Base-by-base conservation (phyloP, 2,797 vertebrate genomes). In the Oryzias sinensis region DNA sequence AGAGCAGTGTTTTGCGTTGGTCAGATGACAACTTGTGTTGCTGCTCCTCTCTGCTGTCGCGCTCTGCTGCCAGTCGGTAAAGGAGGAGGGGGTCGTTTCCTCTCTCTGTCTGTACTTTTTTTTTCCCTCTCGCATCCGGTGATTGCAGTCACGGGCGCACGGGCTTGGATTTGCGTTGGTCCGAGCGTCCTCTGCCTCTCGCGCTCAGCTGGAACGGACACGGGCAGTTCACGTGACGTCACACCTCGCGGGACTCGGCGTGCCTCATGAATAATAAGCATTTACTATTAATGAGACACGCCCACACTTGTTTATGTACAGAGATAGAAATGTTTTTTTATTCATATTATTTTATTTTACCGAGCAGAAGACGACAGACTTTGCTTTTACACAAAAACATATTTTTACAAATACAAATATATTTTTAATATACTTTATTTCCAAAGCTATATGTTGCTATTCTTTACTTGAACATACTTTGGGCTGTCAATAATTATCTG, bases 141-240 rank as follows among this genome's bases (percentile, higher is more conserved):
- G 77, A 64, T 77, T 83, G 68, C 76, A 83, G 84, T 87, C 88
- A 91, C 89, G 83, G 86, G 87, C 81, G 72, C 84, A 86, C 82
- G 81, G 46, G 87, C 82, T 87, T 59, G 65, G 72, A 79, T 75
- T 69, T 82, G 86, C 76, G 85, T 79, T 86, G 64, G 75, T 76
- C 68, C 71, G 43, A 65, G 25, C 18, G 65, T 67, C 70, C 67
- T 71, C 73, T 64, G 63, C 53, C 57, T 61, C 59, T 57, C 45
- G 41, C 77, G 63, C 90, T 93, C 91, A 93, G 92, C 90, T 93
- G 91, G 91, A 92, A 85, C 87, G 64, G 86, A 92, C 92, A 91
- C 90, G 90, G 87, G 91, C 73, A 74, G 79, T 82, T 91, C 90
- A 89, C 86, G 91, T 92, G 92, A 93, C 92, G 92, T 93, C 91